Evolutionary conservation across 2,888 invertebrate genomes (phyloP).

Genomic region (Platycheirus rosarum): DNA sequence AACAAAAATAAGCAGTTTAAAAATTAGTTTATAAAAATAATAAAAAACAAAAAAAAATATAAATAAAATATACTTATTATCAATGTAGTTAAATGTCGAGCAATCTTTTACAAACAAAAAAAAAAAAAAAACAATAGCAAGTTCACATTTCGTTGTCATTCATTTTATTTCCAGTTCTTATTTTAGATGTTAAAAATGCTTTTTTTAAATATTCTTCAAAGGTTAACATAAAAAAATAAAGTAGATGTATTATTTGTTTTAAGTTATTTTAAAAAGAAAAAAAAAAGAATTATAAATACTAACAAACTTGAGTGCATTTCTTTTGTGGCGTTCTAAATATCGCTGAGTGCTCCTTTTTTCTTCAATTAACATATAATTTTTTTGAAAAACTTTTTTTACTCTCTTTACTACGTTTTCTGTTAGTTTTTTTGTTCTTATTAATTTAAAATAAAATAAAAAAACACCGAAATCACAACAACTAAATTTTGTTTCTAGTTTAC

Average conservation of each 20-base stretch:
- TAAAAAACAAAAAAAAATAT: constrained; percentile 17
- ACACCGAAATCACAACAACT: constrained; percentile 46
- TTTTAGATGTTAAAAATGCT: constrained; percentile 41
- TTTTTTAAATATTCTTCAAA: not conserved
- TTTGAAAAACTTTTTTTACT: constrained; percentile 15
- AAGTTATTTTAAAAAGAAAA: constrained; percentile 51
- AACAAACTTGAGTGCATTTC: constrained; percentile 28
- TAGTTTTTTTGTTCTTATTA: not conserved
- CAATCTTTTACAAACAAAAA: constrained; percentile 53
- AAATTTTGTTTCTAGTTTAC: constrained; percentile 60
- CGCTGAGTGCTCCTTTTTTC: constrained; percentile 9
- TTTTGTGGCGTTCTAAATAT: constrained; percentile 20
- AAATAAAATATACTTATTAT: constrained; percentile 65
- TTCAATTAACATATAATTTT: constrained; percentile 5
- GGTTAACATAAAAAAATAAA: constrained; percentile 22
- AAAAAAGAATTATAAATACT: constrained; percentile 28
- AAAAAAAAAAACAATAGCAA: constrained; percentile 4
- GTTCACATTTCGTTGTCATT: constrained; percentile 30
- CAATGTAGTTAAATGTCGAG: constrained; percentile 72
- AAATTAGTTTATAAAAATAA: constrained; percentile 13
- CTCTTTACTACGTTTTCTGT: constrained; percentile 29
- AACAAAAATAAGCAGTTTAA: constrained; percentile 30
- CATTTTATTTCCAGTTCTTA: constrained; percentile 35
- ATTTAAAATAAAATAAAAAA: constrained; percentile 25
- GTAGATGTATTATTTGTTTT: constrained; percentile 58